Evolutionary conservation across 37 sponge, comb jelly and placozoan species (phyloP).

Genomic region (Eunapius fragilis): DNA sequence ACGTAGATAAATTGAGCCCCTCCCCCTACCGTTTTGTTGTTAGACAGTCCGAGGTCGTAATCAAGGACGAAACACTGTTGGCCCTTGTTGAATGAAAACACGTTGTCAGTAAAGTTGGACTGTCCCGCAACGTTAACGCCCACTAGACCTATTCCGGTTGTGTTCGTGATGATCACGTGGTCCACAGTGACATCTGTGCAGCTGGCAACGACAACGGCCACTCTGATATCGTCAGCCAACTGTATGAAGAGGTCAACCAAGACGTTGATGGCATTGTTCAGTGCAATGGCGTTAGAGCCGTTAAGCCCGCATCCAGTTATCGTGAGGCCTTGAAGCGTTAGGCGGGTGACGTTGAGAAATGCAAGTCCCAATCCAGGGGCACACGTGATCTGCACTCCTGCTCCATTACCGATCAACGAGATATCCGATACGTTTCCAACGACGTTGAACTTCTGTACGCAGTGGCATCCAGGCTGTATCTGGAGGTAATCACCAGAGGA

Average conservation of each 20-base stretch:
- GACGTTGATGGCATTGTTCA: not conserved
- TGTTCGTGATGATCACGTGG: not conserved
- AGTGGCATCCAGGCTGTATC: slow-evolving; percentile 21
- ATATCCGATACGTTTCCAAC: not conserved
- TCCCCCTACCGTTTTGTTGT: slow-evolving; percentile 25
- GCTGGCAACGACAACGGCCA: slow-evolving; percentile 13
- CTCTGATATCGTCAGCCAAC: not conserved
- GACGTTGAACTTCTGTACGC: not conserved
- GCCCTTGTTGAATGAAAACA: slow-evolving; percentile 12
- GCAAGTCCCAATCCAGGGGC: slow-evolving; percentile 29
- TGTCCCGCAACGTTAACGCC: slow-evolving; percentile 39
- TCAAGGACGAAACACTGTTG: not conserved
- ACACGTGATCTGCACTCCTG: slow-evolving; percentile 15
- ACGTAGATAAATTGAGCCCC: slow-evolving; percentile 30
- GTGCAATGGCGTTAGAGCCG: not conserved
- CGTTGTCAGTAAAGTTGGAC: slow-evolving; percentile 5
- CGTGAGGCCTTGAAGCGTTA: slow-evolving; percentile 17
- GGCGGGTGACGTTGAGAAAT: slow-evolving; percentile 22
- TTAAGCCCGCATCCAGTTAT: slow-evolving; percentile 41
- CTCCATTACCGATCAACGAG: not conserved
- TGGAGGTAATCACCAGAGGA: not conserved
- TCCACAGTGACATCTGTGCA: slow-evolving; percentile 14
- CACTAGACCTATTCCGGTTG: slow-evolving; percentile 44
- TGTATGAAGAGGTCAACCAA: slow-evolving; percentile 2
- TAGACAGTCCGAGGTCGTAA: not conserved